Percentiles rank a stretch among this genome's conserved stretches.
These are phyloP conservation scores for Myotis davidii DNA, from an alignment of 2,113 vertebrate genomes.

Conservation along the genomic window DNA sequence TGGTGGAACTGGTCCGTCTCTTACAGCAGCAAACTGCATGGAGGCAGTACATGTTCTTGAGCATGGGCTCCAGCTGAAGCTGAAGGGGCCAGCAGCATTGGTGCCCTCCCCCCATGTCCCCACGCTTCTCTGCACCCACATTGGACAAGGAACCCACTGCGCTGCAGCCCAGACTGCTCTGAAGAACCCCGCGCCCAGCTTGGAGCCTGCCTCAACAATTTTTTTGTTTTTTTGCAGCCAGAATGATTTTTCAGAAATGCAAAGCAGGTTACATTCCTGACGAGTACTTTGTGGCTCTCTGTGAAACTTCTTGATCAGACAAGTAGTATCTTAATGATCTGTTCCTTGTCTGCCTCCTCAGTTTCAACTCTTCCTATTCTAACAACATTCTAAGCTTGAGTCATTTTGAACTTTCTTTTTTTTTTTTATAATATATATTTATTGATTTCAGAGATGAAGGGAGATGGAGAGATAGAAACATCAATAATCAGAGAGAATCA, in stretches of 20 bases:
- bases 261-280: not conserved
- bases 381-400: no score
- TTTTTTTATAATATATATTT: no score
- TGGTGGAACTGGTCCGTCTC: conserved; percentile 92
- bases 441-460: no score
- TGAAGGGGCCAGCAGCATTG: conserved; percentile 72
- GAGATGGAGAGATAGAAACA: no score
- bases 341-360: no score
- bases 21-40: conserved; percentile 91
- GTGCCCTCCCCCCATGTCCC: not conserved
- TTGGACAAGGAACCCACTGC: not conserved
- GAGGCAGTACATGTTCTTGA: conserved; percentile 89
- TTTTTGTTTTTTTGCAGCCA: not conserved
- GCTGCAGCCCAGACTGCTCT: accelerated
- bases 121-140: not conserved
- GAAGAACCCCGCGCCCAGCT: not conserved
- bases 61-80: conserved; percentile 87
- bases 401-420: no score
- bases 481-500: no score
- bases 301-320: not conserved
- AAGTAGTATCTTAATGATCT: not conserved
- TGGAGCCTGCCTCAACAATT: not conserved
- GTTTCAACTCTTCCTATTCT: no score
- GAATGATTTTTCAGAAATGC: conserved; percentile 48
- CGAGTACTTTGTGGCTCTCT: not conserved